Base-by-base conservation (phyloP, 2,113 vertebrate species). In the Tinamus guttatus region DNA sequence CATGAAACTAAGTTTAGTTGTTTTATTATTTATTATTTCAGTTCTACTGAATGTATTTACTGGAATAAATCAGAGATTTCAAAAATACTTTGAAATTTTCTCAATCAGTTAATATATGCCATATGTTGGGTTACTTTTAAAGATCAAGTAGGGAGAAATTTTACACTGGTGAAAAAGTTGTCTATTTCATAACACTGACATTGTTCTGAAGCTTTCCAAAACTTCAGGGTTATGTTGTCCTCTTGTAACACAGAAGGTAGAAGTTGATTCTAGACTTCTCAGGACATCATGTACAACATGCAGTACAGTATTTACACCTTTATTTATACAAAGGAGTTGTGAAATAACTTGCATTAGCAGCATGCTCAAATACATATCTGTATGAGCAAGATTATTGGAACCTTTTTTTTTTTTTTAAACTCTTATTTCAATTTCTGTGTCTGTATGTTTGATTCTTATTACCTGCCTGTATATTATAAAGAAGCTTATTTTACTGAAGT, bases 11-110 rank as follows among this genome's bases (percentile, higher is more conserved):
- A 97, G 78, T 97, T 95, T 76, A 91, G 93, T 91, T 96, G 91
- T 97, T 97, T 94, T 96, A 97, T 96, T 96, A 96, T 95, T 87
- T 96, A 95, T 94, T 96, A 96, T 95, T 97, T 93, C 83, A 67
- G 73, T 95, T 94, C 85, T 81, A 40, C 85, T 75, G 92, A 81
- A 71, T 47, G 28, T 90, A 88, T 95, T 95, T 95, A n/a, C 90
- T 95, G 85, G 92, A 95, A 94, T 96, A 96, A 95, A 97, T 95
- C 79, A 80, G 83, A 84, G 83, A 49, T 83, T 95, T 97, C 94
- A 95, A 79, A 94, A 95, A 84, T 92, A 64, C 74, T 94, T 91
- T 92, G 93, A 92, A 83, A n/a, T 92, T 81, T 96, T 92, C 78
- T 85, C 88, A 18, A 92, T 92, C 94, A 93, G 69, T 78, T 94